Conservation (phyloP, 2,113 vertebrate species). For the Shinisaurus crocodilurus region DNA sequence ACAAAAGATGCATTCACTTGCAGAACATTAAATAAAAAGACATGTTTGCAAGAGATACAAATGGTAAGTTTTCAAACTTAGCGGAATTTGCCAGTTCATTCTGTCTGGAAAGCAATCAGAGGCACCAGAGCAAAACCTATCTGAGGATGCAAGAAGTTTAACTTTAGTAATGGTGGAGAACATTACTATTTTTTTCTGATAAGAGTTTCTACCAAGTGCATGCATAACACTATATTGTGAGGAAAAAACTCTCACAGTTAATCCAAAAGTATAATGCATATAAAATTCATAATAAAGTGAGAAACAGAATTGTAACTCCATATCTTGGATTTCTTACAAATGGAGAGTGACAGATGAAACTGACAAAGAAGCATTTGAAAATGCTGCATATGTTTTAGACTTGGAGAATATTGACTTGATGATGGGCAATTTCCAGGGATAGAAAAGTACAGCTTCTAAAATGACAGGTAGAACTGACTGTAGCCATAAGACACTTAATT, state of each 20-base stretch:
- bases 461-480: fast-evolving
- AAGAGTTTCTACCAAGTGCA: not conserved
- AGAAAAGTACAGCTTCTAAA: not conserved
- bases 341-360: not conserved
- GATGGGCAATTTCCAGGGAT: fast-evolving
- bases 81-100: not conserved
- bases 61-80: not conserved
- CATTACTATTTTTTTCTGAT: not conserved
- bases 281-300: fast-evolving
- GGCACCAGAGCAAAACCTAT: not conserved
- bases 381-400: fast-evolving
- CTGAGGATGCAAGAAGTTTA: not conserved
- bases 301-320: not conserved
- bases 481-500: fast-evolving
- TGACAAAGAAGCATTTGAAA: not conserved
- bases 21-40: constrained; percentile 1
- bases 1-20: not conserved
- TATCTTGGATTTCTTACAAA: not conserved
- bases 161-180: not conserved
- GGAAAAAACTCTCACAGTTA: not conserved
- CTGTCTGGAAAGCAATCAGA: not conserved
- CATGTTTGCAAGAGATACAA: not conserved
- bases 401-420: fast-evolving
- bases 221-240: not conserved
- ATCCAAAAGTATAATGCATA: not conserved